These are phyloP conservation scores for Sphaerophoria taeniata DNA, from an alignment of 2,888 invertebrate genomes.

Conservation along the genomic window DNA sequence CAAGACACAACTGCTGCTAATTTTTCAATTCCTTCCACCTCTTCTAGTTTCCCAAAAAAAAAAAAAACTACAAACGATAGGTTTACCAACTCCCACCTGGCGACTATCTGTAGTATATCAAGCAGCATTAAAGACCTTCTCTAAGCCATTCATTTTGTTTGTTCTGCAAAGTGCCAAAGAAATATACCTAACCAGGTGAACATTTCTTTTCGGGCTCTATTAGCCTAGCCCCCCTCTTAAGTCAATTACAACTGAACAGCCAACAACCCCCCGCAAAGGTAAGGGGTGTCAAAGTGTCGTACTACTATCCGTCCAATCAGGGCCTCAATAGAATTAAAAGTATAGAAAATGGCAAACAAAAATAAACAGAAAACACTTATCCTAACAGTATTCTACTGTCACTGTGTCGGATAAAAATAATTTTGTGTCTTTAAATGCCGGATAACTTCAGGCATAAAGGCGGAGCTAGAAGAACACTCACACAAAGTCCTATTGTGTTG, in stretches of 20 bases:
- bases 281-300: conserved; percentile 9
- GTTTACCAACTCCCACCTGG: conserved; percentile 49
- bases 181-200: conserved; percentile 52
- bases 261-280: neutral
- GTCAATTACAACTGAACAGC: conserved; percentile 41
- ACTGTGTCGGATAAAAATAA: conserved; percentile 49
- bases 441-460: conserved; percentile 53
- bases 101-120: neutral
- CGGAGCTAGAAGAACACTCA: conserved; percentile 52
- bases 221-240: conserved; percentile 31
- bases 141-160: conserved; percentile 57
- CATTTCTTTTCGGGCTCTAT: conserved; percentile 28
- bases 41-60: too few relatives aligned
- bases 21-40: conserved; percentile 34
- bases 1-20: conserved; percentile 43
- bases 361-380: conserved; percentile 24
- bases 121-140: neutral
- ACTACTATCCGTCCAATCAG: conserved; percentile 65
- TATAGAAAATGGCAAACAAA: conserved; percentile 45
- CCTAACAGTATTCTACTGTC: conserved; percentile 37
- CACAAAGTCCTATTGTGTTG: neutral
- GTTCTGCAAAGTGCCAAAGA: conserved; percentile 39
- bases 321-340: conserved; percentile 25
- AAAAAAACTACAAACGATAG: neutral
- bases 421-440: conserved; percentile 24